Base-by-base conservation (phyloP, 2,797 vertebrate species). In the Heterohyrax brucei region DNA sequence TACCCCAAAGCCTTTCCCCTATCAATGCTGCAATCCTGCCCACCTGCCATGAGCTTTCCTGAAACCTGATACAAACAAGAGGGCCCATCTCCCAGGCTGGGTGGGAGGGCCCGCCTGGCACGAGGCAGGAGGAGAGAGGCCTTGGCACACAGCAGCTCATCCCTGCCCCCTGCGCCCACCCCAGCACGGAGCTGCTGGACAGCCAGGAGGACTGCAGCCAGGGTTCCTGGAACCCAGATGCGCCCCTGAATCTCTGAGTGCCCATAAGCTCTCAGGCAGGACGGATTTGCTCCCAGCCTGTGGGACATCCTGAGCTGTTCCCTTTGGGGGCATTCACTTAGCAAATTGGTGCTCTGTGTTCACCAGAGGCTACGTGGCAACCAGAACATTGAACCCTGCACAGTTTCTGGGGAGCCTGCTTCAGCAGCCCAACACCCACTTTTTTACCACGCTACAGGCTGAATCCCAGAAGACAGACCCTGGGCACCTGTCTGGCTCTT, bases 131-230 rank as follows among this genome's bases (percentile, higher is more conserved):
- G 9, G 7, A 53, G 7, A 53, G 50, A 53, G 50, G 50, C 50
- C 50, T 13, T 13, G 9, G 13, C 7, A 13, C 77, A 21, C 50
- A 44, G 76, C 4, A 81, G 81, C 39, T 93, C 77, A 86, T 89
- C 56, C 46, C 50, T 68, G 83, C 48, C 21, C 0, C 44, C 26
- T 56, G 2, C 24, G 91, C 56, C 7, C 92, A 80, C 62, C 59
- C 84, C 19, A 28, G 48, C 92, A 66, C 33, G 78, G 80, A 95
- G 86, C 56, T 86, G 76, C 91, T 56, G 44, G 78, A 93, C 88
- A 95, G 0, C n/a, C 7, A 2, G 1, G 86, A 95, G 93, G 33
- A 16, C 18, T 18, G 22, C 70, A 59, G 44, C 9, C 18, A 66
- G 78, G 76, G 33, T 61, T 94, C n/a, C 86, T 83, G 61, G 50